A percentile compares a stretch with the other conserved stretches of the same genome.
phyloP scores from a whole-genome alignment of 2,113 vertebrate genomes.

The Syngnathus typhle region DNA sequence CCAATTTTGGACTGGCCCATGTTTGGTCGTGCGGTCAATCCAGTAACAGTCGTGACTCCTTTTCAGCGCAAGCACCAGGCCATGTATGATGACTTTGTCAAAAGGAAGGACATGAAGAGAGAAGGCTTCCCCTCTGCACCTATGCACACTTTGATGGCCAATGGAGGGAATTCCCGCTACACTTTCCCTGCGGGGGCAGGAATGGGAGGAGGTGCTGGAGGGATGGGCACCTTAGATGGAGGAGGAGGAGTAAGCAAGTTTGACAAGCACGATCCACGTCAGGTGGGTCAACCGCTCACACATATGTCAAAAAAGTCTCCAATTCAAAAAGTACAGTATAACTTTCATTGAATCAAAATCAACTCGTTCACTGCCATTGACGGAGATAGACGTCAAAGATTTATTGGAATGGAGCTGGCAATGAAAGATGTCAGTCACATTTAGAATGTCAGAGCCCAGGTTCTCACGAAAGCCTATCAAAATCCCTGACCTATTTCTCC shows the following conservation, averaged over 20 bases:
- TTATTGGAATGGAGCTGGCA: too few relatives aligned
- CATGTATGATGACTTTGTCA: constrained; percentile 79
- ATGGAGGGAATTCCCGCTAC: constrained; percentile 52
- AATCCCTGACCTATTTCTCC: background rate
- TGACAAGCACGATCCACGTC: constrained; percentile 72
- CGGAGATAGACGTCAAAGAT: too few relatives aligned
- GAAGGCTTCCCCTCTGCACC: constrained; percentile 68
- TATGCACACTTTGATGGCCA: constrained; percentile 54
- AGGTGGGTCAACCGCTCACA: constrained; percentile 40
- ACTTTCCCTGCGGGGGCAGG: constrained; percentile 38
- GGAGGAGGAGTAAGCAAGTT: constrained; percentile 65
- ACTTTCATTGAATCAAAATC: background rate
- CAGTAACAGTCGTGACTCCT: constrained; percentile 9
- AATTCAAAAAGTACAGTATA: background rate
- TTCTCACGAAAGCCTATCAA: background rate
- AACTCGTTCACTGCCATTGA: too few relatives aligned
- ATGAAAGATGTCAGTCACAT: background rate
- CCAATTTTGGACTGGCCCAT: background rate
- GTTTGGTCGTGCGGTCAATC: background rate
- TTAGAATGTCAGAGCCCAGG: background rate
- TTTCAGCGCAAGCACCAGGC: constrained; percentile 73
- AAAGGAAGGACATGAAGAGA: constrained; percentile 76
- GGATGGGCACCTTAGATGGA: constrained; percentile 38
- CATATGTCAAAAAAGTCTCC: too few relatives aligned
- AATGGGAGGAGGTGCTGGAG: constrained; percentile 37